phyloP scores from a whole-genome alignment of 2,888 invertebrate species.

The Sinhomidia bicolor region DNA sequence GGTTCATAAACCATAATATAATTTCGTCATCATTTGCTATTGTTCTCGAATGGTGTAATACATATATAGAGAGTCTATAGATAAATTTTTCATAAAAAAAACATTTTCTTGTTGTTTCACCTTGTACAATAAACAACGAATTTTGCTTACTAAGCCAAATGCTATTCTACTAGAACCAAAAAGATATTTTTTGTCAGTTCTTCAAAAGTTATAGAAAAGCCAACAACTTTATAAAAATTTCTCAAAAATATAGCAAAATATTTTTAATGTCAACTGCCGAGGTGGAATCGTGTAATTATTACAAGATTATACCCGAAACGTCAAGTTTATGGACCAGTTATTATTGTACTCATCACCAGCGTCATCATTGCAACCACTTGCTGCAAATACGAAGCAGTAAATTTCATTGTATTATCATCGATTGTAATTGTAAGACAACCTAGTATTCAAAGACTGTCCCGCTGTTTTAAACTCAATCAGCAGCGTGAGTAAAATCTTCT shows the following conservation, averaged over 20 bases:
- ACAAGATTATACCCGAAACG: background rate
- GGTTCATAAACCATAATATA: constrained; percentile 31
- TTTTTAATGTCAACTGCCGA: constrained; percentile 29
- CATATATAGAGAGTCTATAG: background rate
- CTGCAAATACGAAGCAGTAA: background rate
- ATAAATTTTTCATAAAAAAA: background rate
- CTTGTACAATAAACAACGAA: too few relatives aligned
- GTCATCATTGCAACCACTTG: constrained; percentile 7
- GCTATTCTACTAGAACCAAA: background rate
- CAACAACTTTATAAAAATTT: background rate
- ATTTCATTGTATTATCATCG: background rate
- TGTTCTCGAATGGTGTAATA: background rate
- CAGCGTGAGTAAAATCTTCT: too few relatives aligned
- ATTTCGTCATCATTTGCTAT: background rate
- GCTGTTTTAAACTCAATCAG: background rate
- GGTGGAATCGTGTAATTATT: constrained; percentile 9
- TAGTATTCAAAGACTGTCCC: background rate
- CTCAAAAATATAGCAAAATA: background rate
- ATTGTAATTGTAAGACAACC: background rate
- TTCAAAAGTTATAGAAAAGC: background rate
- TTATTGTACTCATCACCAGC: constrained; percentile 2
- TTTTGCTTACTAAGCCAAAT: too few relatives aligned
- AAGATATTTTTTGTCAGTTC: constrained; percentile 3
- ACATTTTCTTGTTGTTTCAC: too few relatives aligned
- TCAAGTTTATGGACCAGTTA: constrained; percentile 23